A percentile compares a stretch with the other conserved stretches of the same genome.
These are phyloP conservation scores for Hydrozoanthus tunicans DNA, from an alignment of 64 coral and sea anemone species.

Conservation along the genomic window DNA sequence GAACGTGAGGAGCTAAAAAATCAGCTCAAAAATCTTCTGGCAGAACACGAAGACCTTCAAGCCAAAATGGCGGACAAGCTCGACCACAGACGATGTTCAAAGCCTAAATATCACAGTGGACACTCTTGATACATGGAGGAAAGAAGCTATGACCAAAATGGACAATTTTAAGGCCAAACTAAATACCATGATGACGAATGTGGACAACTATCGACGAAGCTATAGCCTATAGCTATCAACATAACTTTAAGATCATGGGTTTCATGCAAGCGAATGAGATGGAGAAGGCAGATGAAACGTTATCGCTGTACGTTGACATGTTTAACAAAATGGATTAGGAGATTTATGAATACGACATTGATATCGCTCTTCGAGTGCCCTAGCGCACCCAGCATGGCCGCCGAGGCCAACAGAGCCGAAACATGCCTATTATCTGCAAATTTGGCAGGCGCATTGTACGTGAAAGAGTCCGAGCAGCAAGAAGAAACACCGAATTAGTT, in stretches of 20 bases:
- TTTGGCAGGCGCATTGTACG: not conserved
- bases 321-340: too few relatives aligned
- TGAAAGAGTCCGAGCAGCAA: not conserved
- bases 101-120: not conserved
- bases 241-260: not conserved
- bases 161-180: not conserved
- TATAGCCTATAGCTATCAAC: not conserved
- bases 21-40: not conserved
- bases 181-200: not conserved
- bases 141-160: not conserved
- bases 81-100: not conserved
- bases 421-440: too few relatives aligned
- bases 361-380: too few relatives aligned
- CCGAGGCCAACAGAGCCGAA: too few relatives aligned
- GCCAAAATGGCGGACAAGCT: not conserved
- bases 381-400: too few relatives aligned
- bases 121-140: not conserved
- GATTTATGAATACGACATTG: too few relatives aligned
- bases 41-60: not conserved
- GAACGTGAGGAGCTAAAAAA: not conserved
- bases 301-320: too few relatives aligned
- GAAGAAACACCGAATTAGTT: not conserved
- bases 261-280: too few relatives aligned
- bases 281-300: too few relatives aligned
- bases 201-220: not conserved